Evolutionary conservation across 2,797 vertebrate genomes (phyloP).

Genomic region (Sebastes oblongus): DNA sequence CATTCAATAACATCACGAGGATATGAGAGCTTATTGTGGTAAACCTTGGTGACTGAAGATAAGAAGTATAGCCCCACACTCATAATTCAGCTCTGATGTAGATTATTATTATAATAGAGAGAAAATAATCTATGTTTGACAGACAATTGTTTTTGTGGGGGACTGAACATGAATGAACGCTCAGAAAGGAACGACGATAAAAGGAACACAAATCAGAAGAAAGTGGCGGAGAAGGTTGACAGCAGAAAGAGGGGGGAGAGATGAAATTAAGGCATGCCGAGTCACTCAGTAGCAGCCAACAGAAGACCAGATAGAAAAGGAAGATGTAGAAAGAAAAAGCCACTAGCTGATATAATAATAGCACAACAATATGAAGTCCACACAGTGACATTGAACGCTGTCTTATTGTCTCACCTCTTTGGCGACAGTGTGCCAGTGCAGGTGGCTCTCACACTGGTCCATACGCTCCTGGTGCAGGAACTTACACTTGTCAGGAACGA

Average conservation of each 20-base stretch:
- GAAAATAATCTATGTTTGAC: background rate
- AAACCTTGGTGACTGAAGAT: background rate
- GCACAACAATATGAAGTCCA: background rate
- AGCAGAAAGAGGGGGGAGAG: background rate
- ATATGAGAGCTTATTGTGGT: background rate
- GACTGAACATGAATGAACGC: background rate
- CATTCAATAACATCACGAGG: background rate
- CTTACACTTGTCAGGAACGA: constrained; percentile 97
- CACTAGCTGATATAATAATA: background rate
- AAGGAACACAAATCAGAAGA: background rate
- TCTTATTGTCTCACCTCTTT: constrained; percentile 87
- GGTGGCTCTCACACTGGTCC: constrained; percentile 97
- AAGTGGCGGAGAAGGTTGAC: background rate
- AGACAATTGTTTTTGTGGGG: background rate
- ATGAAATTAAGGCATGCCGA: constrained; percentile 12
- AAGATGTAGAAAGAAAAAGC: background rate
- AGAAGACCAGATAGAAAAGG: background rate
- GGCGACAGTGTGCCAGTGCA: constrained; percentile 98
- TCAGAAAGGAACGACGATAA: background rate
- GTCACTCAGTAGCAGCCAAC: background rate
- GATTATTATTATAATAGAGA: background rate
- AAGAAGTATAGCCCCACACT: background rate
- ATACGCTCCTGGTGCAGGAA: constrained; percentile 97
- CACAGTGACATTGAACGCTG: background rate
- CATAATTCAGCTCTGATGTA: background rate